Evolutionary conservation across 23 tunicate genomes (phyloP), one percentile per base, ranked within the genome.

Genomic region (Halocynthia roretzi): DNA sequence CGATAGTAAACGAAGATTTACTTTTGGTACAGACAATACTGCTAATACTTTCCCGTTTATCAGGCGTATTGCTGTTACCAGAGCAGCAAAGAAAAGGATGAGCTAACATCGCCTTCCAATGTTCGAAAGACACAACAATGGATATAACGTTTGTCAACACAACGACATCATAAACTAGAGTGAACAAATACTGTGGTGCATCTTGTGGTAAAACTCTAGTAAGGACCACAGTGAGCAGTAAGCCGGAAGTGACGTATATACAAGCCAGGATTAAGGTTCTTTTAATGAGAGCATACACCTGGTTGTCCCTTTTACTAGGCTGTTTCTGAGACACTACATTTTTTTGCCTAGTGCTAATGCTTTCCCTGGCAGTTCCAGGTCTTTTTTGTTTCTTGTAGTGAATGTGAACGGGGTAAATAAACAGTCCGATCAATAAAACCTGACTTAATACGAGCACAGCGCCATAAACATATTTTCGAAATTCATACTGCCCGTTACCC

Each of bases 201-300:
- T 6, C 78, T 20, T 54, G 31, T 44, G 49, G 62, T 15, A 56
- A 40, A 12, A 74, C 18, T 9, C 55, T 22, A 74, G 49, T 40
- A 5, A 64, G 56, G 1, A 54, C 56, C 18, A 22, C 78, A 6
- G 56, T 74, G n/a, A 44, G 64, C 19, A 54, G 11, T 54, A 56
- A 54, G 56, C 56, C 64, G 56, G 78, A 74, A 5, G 56, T 15
- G 6, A 74, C 31, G 56, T 62, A 74, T 8, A 74, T 54, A 74
- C 78, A 54, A 8, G 78, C 63, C 14, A 74, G 56, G 31, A 14
- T 17, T 21, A 74, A 64, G 15, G 78, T 74, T 53, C 78, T 18
- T 22, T 52, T 71, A 8, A 71, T 10, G 56, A 71, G 76, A 50
- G 19, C 11, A 15, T 71, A 71, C 10, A 71, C 11, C 56, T 51